Evolutionary conservation across 2,888 invertebrate species (phyloP).

Genomic region (Melanophora roralis): DNA sequence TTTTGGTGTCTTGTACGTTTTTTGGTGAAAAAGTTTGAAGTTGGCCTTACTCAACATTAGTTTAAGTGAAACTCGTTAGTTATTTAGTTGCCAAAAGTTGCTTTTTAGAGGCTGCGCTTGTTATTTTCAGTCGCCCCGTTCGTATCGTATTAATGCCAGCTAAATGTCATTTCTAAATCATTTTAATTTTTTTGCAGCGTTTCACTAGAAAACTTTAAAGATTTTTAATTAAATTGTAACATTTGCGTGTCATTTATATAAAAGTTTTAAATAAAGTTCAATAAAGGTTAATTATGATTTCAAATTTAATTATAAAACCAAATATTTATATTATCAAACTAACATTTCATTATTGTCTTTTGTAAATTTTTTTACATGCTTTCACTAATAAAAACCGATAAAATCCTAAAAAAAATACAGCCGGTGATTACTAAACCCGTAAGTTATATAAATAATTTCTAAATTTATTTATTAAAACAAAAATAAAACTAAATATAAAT

Average conservation of each 20-base stretch:
- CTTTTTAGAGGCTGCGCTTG: neutral
- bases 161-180: conserved; percentile 62
- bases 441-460: conserved; percentile 29
- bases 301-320: neutral
- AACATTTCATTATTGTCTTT: conserved; percentile 42
- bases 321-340: conserved; percentile 34
- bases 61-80: conserved; percentile 13
- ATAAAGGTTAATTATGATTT: conserved; percentile 14
- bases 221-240: conserved; percentile 58
- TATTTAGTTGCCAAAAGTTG: conserved; percentile 7
- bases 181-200: conserved; percentile 14
- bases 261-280: conserved; percentile 45
- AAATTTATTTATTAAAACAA: conserved; percentile 76
- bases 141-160: conserved; percentile 54
- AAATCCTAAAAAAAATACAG: conserved; percentile 30
- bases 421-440: conserved; percentile 59
- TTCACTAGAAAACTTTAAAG: neutral
- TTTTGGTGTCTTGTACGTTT: neutral
- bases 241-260: conserved; percentile 52
- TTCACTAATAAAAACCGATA: conserved; percentile 48
- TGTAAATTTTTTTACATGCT: conserved; percentile 59
- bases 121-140: conserved; percentile 15
- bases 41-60: too few relatives aligned
- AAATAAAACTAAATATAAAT: conserved; percentile 78
- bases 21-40: too few relatives aligned